Base-by-base conservation (phyloP, 2,797 vertebrate genomes). In the Tympanoctomys barrerae region DNA sequence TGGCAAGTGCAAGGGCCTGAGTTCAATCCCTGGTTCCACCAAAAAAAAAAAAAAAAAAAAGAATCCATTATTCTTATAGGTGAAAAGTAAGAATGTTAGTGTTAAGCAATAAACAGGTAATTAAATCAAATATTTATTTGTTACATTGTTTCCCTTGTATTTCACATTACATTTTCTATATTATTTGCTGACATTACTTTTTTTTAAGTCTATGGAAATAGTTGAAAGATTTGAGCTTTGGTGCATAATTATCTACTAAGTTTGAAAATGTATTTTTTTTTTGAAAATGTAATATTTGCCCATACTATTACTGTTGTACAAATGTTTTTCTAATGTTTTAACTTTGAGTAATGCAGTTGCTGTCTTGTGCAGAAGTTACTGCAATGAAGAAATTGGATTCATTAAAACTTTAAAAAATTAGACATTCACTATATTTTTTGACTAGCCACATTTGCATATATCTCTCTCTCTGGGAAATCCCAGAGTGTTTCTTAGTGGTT, bases 301-400 rank as follows among this genome's bases (percentile, higher is more conserved):
- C 99, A 98, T 98, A 98, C 98, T 99, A 98, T 99, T 99, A 99
- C 98, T 98, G 99, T 99, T 99, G 99, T 98, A 99, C 98, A 99
- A 98, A 98, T 99, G 99, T 99, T 99, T 99, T 99, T 36, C 99
- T 99, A 99, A 99, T 99, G 99, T 99, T 99, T 99, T 99, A 99
- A 99, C 97, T 96, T 98, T 99, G 98, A 99, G 95, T 98, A 98
- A 99, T 99, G 99, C 99, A 98, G 99, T 99, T 99, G 99, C 99
- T 99, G 99, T 99, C 99, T 99, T 99, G 99, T 99, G 99, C 98
- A 87, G 99, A 99, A 98, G 99, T 99, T 99, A 99, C 99, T 99
- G 99, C 99, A 99, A 99, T 99, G 99, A 99, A 42, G 42, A 42
- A 42, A 42, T 42, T 42, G 88, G 98, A 98, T 98, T 98, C 97